Conservation (phyloP, 1,140 invertebrate genomes). For the Calycopis cecrops region DNA sequence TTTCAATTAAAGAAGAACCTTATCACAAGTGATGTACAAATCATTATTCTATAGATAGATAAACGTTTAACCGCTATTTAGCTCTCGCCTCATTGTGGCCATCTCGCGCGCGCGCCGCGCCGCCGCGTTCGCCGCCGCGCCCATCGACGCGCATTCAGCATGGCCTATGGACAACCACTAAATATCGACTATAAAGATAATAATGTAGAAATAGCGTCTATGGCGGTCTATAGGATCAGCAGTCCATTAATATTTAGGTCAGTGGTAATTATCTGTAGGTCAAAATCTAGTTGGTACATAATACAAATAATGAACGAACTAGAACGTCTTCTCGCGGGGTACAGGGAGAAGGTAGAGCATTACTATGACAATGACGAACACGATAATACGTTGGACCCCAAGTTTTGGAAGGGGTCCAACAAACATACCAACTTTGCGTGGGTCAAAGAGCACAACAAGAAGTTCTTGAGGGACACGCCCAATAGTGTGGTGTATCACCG, state of each 20-base stretch:
- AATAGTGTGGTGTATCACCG: slow-evolving; percentile 50
- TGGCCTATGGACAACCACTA: too few species aligned
- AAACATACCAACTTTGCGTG: slow-evolving; percentile 32
- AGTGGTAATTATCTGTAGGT: background rate
- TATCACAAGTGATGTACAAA: too few species aligned
- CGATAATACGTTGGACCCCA: slow-evolving; percentile 48
- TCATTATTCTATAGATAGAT: too few species aligned
- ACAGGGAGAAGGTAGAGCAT: slow-evolving; percentile 30
- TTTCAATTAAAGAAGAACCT: too few species aligned
- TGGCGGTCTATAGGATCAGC: too few species aligned
- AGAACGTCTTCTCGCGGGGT: slow-evolving; percentile 39
- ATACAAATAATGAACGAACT: slow-evolving; percentile 32
- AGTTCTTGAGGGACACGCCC: slow-evolving; percentile 42
- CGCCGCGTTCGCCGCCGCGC: too few species aligned
- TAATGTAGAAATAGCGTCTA: background rate
- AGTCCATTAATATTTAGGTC: too few species aligned
- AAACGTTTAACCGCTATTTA: too few species aligned
- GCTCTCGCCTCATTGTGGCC: too few species aligned
- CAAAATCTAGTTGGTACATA: slow-evolving; percentile 35
- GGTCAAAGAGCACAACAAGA: slow-evolving; percentile 46
- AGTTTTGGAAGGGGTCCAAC: slow-evolving; percentile 42
- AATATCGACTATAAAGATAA: too few species aligned
- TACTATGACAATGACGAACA: slow-evolving; percentile 45
- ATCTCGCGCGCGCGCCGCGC: too few species aligned
- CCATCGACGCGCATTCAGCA: too few species aligned